Evolutionary conservation across 1,140 invertebrate species (phyloP).

Genomic region (Acromyrmex echinatior): DNA sequence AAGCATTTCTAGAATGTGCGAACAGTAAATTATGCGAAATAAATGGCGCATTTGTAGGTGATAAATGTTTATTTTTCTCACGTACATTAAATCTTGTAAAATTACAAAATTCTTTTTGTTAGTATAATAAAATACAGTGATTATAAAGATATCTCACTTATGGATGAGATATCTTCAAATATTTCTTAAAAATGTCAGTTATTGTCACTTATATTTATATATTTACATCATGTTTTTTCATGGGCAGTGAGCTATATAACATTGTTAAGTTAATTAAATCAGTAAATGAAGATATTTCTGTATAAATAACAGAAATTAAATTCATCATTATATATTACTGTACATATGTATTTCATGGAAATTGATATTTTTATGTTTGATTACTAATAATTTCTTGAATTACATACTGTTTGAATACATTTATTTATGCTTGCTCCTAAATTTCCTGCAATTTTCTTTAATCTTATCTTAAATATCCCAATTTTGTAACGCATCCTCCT

Average conservation of each 20-base stretch:
- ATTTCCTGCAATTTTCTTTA: not conserved
- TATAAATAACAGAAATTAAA: not conserved
- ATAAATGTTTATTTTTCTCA: slow-evolving; percentile 44
- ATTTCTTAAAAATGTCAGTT: not conserved
- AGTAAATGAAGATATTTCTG: not conserved
- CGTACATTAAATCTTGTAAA: slow-evolving; percentile 25
- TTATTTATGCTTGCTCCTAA: not conserved
- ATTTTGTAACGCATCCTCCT: not conserved
- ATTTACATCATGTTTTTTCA: slow-evolving; percentile 27
- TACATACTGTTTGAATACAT: not conserved
- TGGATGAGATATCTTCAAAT: not conserved
- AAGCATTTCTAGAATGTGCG: no score
- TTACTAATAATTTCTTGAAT: not conserved
- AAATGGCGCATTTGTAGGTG: not conserved
- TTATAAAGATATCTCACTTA: not conserved
- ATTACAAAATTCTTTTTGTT: slow-evolving; percentile 43
- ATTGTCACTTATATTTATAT: slow-evolving; percentile 49
- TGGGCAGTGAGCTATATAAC: not conserved
- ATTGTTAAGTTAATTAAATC: not conserved
- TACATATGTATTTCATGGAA: not conserved
- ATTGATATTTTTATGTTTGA: slow-evolving; percentile 7
- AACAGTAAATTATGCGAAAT: not conserved
- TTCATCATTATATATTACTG: not conserved
- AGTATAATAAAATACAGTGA: slow-evolving; percentile 43
- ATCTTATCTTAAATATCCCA: slow-evolving; percentile 2